These are phyloP conservation scores for Yoshiicerus persimilis DNA, from an alignment of 1,140 invertebrate species.

Conservation along the genomic window DNA sequence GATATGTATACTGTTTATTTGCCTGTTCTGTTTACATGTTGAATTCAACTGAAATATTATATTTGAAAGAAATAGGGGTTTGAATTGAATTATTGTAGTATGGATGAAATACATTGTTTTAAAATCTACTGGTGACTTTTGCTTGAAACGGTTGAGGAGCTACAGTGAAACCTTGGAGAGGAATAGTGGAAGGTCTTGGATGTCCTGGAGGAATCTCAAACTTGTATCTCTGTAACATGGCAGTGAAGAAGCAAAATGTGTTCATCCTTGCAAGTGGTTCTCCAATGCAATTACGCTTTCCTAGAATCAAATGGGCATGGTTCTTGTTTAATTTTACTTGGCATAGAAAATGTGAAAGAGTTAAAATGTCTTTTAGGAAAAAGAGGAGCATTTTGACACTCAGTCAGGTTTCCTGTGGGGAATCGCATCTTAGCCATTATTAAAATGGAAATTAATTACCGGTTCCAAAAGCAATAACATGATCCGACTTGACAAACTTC, in stretches of 20 bases:
- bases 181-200: not conserved
- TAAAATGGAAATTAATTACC: conserved; percentile 57
- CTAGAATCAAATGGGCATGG: too few species aligned
- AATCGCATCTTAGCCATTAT: too few species aligned
- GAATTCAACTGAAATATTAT: too few species aligned
- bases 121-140: not conserved
- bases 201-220: not conserved
- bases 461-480: conserved; percentile 74
- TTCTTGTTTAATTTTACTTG: too few species aligned
- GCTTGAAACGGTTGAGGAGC: conserved; percentile 33
- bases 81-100: too few species aligned
- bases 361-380: too few species aligned
- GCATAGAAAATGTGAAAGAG: too few species aligned
- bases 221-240: not conserved
- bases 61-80: too few species aligned
- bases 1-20: too few species aligned
- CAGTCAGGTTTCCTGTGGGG: too few species aligned
- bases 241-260: not conserved
- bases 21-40: too few species aligned
- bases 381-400: too few species aligned
- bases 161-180: conserved; percentile 29
- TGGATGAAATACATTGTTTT: not conserved
- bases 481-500: conserved; percentile 65
- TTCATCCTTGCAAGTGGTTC: conserved; percentile 6
- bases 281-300: not conserved